phyloP scores from a whole-genome alignment of 2,888 invertebrate genomes.

The Formica aserva region DNA sequence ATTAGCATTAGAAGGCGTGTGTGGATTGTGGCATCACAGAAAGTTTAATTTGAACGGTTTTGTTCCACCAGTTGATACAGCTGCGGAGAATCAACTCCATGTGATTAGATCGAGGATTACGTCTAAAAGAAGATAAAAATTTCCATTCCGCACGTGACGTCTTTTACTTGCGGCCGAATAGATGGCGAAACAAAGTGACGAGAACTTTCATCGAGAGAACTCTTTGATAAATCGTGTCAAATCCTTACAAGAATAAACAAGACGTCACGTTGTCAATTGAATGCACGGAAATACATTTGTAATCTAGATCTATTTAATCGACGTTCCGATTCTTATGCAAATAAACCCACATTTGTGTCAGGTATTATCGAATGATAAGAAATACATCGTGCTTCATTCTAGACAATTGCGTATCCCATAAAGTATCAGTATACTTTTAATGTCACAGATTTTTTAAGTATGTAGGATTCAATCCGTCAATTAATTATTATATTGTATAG shows the following conservation, averaged over 20 bases:
- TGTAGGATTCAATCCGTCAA: not conserved
- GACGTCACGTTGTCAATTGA: conserved; percentile 6
- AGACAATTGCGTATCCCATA: not conserved
- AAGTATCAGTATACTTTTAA: not conserved
- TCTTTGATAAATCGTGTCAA: conserved; percentile 25
- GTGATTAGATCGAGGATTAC: conserved; percentile 41
- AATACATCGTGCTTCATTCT: conserved; percentile 20
- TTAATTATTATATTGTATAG: not conserved
- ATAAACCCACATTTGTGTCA: conserved; percentile 22
- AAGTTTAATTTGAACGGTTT: conserved; percentile 47
- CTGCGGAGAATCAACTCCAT: conserved; percentile 21
- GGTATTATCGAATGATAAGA: conserved; percentile 6
- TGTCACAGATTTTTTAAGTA: not conserved
- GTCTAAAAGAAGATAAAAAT: conserved; percentile 21
- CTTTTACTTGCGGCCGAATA: not conserved
- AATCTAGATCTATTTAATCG: conserved; percentile 8
- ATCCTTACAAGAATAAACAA: conserved; percentile 18
- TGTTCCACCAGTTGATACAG: conserved; percentile 47
- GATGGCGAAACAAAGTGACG: not conserved
- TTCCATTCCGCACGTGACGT: conserved; percentile 13
- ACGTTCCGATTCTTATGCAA: conserved; percentile 43
- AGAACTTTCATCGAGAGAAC: not conserved
- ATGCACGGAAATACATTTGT: conserved; percentile 19
- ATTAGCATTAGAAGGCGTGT: conserved; percentile 32
- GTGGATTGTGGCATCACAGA: conserved; percentile 8